Evolutionary conservation across 2,888 invertebrate species (phyloP), one percentile per base, ranked within the genome.

Genomic region (Bugulina stolonifera): DNA sequence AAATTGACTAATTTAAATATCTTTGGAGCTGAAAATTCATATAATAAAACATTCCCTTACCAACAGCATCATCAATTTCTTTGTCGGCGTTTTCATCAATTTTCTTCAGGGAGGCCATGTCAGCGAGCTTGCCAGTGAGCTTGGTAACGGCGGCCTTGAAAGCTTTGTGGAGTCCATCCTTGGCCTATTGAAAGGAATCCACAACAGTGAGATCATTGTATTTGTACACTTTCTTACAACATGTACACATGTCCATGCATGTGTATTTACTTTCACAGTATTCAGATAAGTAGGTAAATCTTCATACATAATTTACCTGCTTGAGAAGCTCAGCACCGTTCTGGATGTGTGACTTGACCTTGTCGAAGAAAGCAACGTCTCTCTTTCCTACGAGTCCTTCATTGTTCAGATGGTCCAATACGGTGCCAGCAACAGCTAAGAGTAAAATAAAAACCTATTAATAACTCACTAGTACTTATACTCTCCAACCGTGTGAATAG

Each of bases 61-160:
- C 64, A 34, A 64, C n/a, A 32, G 34, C 34, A 18, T 2, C 64
- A 32, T 64, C 64, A 32, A 64, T 34, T n/a, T 64, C 27, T 10
- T 64, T 64, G 29, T 32, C 64, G 32, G 64, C 64, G 32, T 64
- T 32, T 14, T 64, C 32, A 32, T 64, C 64, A 32, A 64, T 32
- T 64, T 32, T 32, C 64, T 64, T 64, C 5, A 64, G 64, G 3
- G 64, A 2, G 2, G 32, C 27, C 34, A 25, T 14, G 64, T 64
- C 64, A 64, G 64, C 64, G 64, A 64, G 25, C 32, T 32, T 25
- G 18, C 64, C 64, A 32, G 64, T 64, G 32, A 64, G 27, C 32
- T 64, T 27, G 2, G 5, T 5, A 32, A 10, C 27, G 14, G 64
- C 64, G 10, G 25, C 32, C 32, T 64, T 64, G 27, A 64, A 64